Conservation (phyloP, 2,113 vertebrate species). For the Chloropsis cyanopogon region DNA sequence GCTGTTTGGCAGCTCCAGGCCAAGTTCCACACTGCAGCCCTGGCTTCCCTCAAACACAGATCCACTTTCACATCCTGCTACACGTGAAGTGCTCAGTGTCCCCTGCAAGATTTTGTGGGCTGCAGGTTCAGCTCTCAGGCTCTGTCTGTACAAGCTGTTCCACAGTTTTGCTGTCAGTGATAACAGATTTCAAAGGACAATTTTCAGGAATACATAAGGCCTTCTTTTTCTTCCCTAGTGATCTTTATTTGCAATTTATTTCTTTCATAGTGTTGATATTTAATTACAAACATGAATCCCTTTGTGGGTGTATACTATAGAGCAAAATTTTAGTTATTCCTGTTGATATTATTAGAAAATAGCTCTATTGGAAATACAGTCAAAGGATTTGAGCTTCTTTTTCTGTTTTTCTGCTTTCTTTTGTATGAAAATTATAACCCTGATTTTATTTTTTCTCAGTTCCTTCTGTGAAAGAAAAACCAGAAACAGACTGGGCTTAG, state of each 20-base stretch:
- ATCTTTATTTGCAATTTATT: neutral
- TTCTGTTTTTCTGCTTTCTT: neutral
- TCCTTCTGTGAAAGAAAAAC: neutral
- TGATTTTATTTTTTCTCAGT: neutral
- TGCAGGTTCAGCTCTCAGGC: neutral
- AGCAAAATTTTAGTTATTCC: neutral
- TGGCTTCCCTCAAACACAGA: neutral
- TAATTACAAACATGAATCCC: neutral
- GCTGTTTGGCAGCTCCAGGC: neutral
- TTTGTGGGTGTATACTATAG: neutral
- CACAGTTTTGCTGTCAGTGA: neutral
- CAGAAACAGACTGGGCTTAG: neutral
- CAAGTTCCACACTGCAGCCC: neutral
- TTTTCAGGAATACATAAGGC: neutral
- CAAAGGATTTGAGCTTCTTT: neutral
- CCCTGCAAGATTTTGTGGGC: neutral
- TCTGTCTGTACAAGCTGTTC: neutral
- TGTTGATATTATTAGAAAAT: neutral
- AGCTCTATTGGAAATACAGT: neutral
- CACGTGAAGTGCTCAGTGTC: neutral
- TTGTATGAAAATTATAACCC: neutral
- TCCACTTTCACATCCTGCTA: neutral
- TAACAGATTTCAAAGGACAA: neutral
- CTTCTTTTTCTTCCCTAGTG: neutral
- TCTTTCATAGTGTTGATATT: neutral